These are phyloP conservation scores for Hypanus sabinus DNA, from an alignment of 2,113 vertebrate genomes.

Conservation along the genomic window DNA sequence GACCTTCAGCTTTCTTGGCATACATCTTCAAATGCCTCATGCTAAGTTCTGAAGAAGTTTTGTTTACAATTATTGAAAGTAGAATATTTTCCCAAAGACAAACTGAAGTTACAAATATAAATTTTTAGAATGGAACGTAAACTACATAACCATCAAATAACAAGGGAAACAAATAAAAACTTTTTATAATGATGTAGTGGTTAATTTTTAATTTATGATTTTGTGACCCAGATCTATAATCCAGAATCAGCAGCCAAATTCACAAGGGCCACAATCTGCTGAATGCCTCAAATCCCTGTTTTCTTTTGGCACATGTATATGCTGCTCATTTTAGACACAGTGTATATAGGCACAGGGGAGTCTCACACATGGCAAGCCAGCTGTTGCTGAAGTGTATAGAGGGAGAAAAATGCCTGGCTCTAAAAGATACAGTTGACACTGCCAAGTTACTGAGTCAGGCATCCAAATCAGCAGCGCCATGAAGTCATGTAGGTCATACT, in stretches of 20 bases:
- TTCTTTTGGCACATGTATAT: background rate
- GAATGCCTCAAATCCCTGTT: background rate
- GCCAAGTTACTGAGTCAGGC: background rate
- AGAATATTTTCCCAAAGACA: background rate
- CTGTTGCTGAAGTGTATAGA: background rate
- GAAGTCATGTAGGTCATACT: background rate
- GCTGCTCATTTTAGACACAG: background rate
- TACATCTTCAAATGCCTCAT: background rate
- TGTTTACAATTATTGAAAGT: background rate
- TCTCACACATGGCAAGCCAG: background rate
- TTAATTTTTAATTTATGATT: background rate
- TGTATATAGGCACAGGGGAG: background rate
- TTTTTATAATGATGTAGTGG: background rate
- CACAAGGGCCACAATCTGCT: background rate
- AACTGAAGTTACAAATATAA: background rate
- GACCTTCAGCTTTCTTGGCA: background rate
- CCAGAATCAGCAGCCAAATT: background rate
- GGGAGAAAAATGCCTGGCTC: background rate
- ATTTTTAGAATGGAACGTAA: conserved; percentile 19
- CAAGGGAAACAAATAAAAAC: background rate
- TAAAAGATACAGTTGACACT: background rate
- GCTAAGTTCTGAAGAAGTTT: background rate
- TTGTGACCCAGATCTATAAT: background rate
- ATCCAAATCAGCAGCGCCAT: background rate
- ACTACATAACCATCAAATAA: background rate